A percentile compares a stretch with the other conserved stretches of the same genome.
Conservation (phyloP, 1,140 invertebrate genomes). For the Drosophila grimshawi region DNA sequence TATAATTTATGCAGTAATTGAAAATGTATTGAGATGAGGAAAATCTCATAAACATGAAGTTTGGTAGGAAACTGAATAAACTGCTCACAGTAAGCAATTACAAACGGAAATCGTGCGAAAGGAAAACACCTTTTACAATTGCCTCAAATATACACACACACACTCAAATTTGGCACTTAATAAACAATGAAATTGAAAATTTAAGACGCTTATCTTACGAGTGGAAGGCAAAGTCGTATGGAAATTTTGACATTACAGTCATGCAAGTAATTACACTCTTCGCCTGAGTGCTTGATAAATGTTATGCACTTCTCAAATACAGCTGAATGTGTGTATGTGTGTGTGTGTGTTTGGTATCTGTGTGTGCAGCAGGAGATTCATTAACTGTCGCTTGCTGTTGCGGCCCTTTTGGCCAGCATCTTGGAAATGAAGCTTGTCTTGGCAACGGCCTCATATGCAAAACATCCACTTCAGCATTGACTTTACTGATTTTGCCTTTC, state of each 20-base stretch:
- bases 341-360: slow-evolving; percentile 3
- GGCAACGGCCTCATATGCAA: slow-evolving; percentile 54
- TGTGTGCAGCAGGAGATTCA: slow-evolving; percentile 52
- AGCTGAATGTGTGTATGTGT: slow-evolving; percentile 19
- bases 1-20: slow-evolving; percentile 62
- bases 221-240: slow-evolving; percentile 54
- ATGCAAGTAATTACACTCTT: slow-evolving; percentile 69
- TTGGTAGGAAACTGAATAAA: slow-evolving; percentile 62
- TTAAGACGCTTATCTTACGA: slow-evolving; percentile 74
- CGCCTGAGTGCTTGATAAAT: slow-evolving; percentile 37
- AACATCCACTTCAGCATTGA: slow-evolving; percentile 76
- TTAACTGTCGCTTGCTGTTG: slow-evolving; percentile 42
- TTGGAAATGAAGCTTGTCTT: slow-evolving; percentile 61
- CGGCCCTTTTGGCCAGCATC: slow-evolving; percentile 32
- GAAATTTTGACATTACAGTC: slow-evolving; percentile 65
- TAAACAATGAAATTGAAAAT: slow-evolving; percentile 83
- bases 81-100: slow-evolving; percentile 69
- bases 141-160: slow-evolving; percentile 33
- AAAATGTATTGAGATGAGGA: slow-evolving; percentile 44
- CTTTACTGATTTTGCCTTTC: slow-evolving; percentile 75
- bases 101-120: slow-evolving; percentile 71
- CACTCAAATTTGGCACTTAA: slow-evolving; percentile 74
- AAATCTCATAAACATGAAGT: slow-evolving; percentile 54
- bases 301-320: slow-evolving; percentile 44
- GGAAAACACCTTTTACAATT: slow-evolving; percentile 68